Evolutionary conservation across 1,140 invertebrate species (phyloP), one percentile per base, ranked within the genome.

Genomic region (Atta colombica): DNA sequence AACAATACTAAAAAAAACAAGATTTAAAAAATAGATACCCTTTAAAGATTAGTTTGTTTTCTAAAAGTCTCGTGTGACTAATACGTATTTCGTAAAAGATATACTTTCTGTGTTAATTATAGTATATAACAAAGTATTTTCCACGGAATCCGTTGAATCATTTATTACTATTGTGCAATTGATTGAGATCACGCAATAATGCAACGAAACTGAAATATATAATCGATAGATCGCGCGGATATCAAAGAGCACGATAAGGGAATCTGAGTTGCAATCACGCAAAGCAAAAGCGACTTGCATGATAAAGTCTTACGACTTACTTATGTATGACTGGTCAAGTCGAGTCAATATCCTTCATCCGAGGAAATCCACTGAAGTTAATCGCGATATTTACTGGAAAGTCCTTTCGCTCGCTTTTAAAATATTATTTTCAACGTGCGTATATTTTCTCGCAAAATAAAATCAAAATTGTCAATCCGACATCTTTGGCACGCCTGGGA

Each of bases 231-330:
- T 87, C 61, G 18, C 55, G 4, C 77, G 55, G 60, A 89, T 74
- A 87, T 89, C 74, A 65, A 45, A 16, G 14, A 51, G 21, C 8
- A n/a, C 25, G 71, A 87, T 75, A 58, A 75, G 77, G 49, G 53
- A 81, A 78, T 66, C 39, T 28, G 25, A 35, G 61, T 18, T 61
- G 21, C 35, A n/a, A 85, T 80, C 91, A 91, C 89, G 89, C 85
- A 55, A 91, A 55, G n/a, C 31, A 53, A 61, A 68, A 86, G 72
- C 55, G 69, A 25, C 63, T 31, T 58, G 7, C 63, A 53, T 16
- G 61, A 80, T 49, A 68, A 69, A 21, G 21, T 3, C 55, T 71
- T 53, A 28, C 51, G 28, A 91, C 85, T 88, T 58, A 91, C 85
- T 88, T 58, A 87, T 58, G 58, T 77, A 51, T 10, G 12, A 4